Percentiles rank a stretch among this genome's conserved stretches.
Evolutionary conservation across 2,797 vertebrate species (phyloP).

Genomic region (Ceryle rudis): DNA sequence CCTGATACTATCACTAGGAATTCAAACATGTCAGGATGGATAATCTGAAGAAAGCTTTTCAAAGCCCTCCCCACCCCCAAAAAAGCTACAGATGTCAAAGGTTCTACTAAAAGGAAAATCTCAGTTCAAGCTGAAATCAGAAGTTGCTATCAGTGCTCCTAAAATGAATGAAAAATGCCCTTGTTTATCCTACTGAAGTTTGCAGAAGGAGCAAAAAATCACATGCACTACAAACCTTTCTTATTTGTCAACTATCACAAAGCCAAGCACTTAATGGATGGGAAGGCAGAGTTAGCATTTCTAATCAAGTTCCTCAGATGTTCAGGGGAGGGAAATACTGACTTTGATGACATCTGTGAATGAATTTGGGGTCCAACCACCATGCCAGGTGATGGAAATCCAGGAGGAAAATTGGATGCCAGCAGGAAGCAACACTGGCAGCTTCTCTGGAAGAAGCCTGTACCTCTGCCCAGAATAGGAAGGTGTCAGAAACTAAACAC

Average conservation of each 20-base stretch:
- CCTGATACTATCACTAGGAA: neutral
- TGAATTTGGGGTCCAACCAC: neutral
- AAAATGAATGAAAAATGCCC: constrained; percentile 23
- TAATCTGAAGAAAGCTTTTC: neutral
- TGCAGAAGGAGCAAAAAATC: constrained; percentile 46
- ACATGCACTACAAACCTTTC: neutral
- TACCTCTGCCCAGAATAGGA: neutral
- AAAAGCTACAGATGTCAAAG: neutral
- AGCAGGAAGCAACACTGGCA: neutral
- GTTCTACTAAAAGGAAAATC: neutral
- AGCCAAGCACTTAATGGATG: neutral
- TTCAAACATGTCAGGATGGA: neutral
- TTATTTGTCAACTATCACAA: neutral
- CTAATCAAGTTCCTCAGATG: neutral
- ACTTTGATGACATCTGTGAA: neutral
- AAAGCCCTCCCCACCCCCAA: neutral
- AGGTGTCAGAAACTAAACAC: neutral
- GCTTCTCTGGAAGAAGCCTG: neutral
- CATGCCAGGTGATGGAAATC: neutral
- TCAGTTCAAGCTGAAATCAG: neutral
- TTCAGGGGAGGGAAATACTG: neutral
- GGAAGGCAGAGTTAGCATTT: neutral
- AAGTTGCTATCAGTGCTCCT: neutral
- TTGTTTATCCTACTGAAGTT: constrained; percentile 29
- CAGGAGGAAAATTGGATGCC: neutral